phyloP scores from a whole-genome alignment of 2,113 vertebrate species.

The Chlorodrepanis virens region DNA sequence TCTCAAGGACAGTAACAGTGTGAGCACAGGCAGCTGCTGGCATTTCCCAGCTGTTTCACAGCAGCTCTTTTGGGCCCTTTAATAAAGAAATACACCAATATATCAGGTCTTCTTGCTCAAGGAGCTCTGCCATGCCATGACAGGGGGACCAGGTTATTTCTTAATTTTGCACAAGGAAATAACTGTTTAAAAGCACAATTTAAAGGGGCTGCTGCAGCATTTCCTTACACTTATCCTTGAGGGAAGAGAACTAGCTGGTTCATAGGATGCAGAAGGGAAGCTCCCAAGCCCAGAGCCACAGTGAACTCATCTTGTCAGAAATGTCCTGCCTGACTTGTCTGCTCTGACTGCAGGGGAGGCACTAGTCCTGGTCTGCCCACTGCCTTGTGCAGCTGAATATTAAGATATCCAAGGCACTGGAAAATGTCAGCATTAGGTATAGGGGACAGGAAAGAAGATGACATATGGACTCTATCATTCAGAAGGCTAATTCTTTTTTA shows the following conservation, averaged over 20 bases:
- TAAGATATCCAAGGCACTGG: neutral
- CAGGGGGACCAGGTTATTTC: neutral
- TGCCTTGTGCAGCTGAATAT: neutral
- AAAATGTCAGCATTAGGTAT: neutral
- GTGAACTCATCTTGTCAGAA: neutral
- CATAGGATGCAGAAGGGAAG: neutral
- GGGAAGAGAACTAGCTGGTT: neutral
- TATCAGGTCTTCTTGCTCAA: neutral
- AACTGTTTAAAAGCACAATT: neutral
- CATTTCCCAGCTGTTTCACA: neutral
- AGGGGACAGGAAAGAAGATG: neutral
- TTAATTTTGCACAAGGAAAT: neutral
- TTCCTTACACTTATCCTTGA: neutral
- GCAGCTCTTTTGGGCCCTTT: neutral
- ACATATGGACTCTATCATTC: neutral
- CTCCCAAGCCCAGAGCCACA: neutral
- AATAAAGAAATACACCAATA: neutral
- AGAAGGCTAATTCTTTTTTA: neutral
- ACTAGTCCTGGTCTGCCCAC: neutral
- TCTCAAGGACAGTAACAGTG: neutral
- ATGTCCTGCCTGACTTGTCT: neutral
- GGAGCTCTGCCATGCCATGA: neutral
- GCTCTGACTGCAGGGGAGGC: neutral
- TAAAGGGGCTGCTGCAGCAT: neutral
- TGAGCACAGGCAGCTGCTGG: neutral